phyloP scores from a whole-genome alignment of 2,113 vertebrate genomes.

The Anser brachyrhynchus region DNA sequence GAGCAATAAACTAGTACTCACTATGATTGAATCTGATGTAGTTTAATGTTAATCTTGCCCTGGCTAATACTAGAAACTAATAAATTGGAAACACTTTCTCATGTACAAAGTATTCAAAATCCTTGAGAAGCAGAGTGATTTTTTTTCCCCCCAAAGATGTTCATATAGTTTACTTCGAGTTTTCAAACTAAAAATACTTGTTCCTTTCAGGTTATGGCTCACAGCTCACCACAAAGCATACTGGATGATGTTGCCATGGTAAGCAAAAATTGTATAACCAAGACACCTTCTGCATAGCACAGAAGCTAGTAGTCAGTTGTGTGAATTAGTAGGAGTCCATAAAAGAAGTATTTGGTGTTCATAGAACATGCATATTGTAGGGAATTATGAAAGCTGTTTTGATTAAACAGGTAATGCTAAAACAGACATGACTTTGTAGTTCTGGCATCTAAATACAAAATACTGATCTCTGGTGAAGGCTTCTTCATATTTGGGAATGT shows the following conservation, averaged over 20 bases:
- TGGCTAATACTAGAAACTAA: neutral
- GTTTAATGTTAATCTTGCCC: neutral
- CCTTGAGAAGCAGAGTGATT: neutral
- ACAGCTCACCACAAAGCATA: constrained; percentile 96
- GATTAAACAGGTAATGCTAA: neutral
- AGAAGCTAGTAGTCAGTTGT: neutral
- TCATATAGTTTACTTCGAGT: neutral
- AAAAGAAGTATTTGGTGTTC: neutral
- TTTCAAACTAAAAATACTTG: neutral
- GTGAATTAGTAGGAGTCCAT: neutral
- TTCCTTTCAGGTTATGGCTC: constrained; percentile 93
- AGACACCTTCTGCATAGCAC: neutral
- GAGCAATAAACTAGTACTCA: neutral
- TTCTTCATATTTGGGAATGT: neutral
- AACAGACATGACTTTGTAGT: neutral
- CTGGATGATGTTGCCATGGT: constrained; percentile 99
- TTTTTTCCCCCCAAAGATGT: neutral
- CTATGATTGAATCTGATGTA: neutral
- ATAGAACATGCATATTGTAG: neutral
- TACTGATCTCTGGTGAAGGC: neutral
- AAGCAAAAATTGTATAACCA: constrained; percentile 70
- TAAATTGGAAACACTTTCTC: neutral
- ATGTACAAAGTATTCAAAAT: neutral
- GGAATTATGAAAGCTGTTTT: neutral
- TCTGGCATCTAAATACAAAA: neutral